Base-by-base conservation (phyloP, 1,140 invertebrate species). In the Conus ventricosus region DNA sequence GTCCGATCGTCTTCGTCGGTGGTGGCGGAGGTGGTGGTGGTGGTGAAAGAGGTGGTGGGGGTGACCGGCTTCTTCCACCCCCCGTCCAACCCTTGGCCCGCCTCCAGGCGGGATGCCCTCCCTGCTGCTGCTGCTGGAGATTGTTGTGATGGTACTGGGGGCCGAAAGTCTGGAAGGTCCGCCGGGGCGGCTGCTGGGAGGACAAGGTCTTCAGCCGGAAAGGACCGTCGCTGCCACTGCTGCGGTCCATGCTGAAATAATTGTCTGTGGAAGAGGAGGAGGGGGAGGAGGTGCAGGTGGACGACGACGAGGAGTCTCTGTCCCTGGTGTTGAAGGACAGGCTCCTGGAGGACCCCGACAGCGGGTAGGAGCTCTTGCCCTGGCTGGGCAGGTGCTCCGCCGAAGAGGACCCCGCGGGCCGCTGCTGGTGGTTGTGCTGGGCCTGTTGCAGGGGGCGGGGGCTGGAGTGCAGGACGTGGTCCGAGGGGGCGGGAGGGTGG, bases 1-100 rank as follows among this genome's bases (percentile, higher is more conserved):
- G 93, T 94, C n/a, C 87, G 89, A 27, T 90, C 90, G 84, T 93
- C 93, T 85, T 94, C 93, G 54, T 93, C 92, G 51, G 39, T 88
- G 85, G 39, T 54, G 20, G 84, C 84, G 67, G 67, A 71, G 67
- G 67, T n/a, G 67, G 67, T 71, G 15, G 67, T 71, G 67, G 11
- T 63, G 60, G 6, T 23, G 63, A 15, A 71, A 23, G 84, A 63
- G 17, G 67, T 75, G 63, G 85, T 85, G 71, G 86, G 82, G 54
- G 89, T 55, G 25, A 51, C 78, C 6, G 67, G 67, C 11, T 20
- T 71, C 15, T 20, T 23, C 67, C 85, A 87, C 23, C 88, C 86
- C 27, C 85, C 86, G 55, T 89, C 88, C 81, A 89, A 71, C 39
- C 88, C 88, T 55, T 84, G 23, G 88, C 85, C 17, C 88, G 39